Evolutionary conservation across 1,140 invertebrate genomes (phyloP).

Genomic region (Himalopsyche phryganea): DNA sequence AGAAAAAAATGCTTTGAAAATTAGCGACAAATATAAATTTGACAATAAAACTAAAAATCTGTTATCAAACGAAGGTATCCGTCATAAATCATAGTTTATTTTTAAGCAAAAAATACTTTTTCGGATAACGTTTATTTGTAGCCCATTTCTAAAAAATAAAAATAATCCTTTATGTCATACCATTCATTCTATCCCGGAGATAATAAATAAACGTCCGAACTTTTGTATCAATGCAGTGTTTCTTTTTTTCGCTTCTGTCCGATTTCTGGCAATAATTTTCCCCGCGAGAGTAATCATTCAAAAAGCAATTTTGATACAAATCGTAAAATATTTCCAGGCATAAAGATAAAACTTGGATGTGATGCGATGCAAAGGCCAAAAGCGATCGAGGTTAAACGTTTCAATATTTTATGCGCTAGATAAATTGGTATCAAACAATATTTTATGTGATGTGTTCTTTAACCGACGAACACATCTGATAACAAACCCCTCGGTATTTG

Average conservation of each 20-base stretch:
- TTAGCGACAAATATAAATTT: too few species aligned
- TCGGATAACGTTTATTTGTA: too few species aligned
- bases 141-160: too few species aligned
- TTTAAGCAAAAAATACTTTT: too few species aligned
- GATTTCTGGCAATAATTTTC: conserved; percentile 22
- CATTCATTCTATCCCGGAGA: too few species aligned
- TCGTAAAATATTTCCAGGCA: conserved; percentile 16
- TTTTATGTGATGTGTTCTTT: background rate
- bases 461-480: background rate
- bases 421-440: conserved; percentile 3
- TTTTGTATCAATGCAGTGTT: background rate
- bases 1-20: too few species aligned
- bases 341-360: conserved; percentile 7
- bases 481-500: too few species aligned
- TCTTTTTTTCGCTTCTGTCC: background rate
- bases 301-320: conserved; percentile 27
- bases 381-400: background rate
- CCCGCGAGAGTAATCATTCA: conserved; percentile 25
- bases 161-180: too few species aligned
- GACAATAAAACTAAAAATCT: conserved; percentile 30
- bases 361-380: conserved; percentile 10
- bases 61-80: background rate
- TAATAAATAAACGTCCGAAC: too few species aligned
- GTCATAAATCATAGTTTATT: too few species aligned
- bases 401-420: conserved; percentile 11